Conservation (phyloP, 2,888 invertebrate species). For the Congeria kusceri region DNA sequence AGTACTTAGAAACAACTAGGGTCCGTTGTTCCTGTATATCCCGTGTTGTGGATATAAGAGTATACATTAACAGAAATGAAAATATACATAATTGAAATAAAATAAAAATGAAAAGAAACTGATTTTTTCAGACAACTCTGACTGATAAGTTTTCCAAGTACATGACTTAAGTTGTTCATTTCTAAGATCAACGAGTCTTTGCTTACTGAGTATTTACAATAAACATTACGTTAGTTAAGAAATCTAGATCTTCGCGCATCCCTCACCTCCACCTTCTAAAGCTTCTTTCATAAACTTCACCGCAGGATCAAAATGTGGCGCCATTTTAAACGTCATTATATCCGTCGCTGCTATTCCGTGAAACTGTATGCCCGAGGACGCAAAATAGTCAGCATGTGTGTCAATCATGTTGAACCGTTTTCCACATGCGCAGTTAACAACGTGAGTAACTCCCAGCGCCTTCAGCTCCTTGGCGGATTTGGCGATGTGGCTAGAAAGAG, state of each 20-base stretch:
- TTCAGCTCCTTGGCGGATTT: conserved; percentile 91
- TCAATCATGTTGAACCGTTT: conserved; percentile 89
- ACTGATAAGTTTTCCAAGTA: too few species aligned
- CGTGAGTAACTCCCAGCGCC: conserved; percentile 92
- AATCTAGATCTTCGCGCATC: neutral
- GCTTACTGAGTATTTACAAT: too few species aligned
- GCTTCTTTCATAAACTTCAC: conserved; percentile 93
- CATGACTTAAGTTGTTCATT: too few species aligned
- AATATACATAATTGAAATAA: too few species aligned
- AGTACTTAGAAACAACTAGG: too few species aligned
- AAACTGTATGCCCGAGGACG: conserved; percentile 90
- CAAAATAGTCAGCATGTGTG: conserved; percentile 91
- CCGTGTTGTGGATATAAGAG: too few species aligned
- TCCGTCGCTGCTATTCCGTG: conserved; percentile 93
- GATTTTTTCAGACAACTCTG: too few species aligned
- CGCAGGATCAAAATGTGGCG: conserved; percentile 92
- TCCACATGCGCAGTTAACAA: conserved; percentile 94
- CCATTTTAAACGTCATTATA: conserved; percentile 91
- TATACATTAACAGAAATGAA: too few species aligned
- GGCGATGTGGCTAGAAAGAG: conserved; percentile 89
- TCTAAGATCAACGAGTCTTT: too few species aligned
- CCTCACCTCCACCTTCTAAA: conserved; percentile 72
- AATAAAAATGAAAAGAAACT: too few species aligned
- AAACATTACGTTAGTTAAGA: too few species aligned
- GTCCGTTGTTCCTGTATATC: too few species aligned